phyloP scores from a whole-genome alignment of 2,888 invertebrate genomes.

The Helobdella robusta region DNA sequence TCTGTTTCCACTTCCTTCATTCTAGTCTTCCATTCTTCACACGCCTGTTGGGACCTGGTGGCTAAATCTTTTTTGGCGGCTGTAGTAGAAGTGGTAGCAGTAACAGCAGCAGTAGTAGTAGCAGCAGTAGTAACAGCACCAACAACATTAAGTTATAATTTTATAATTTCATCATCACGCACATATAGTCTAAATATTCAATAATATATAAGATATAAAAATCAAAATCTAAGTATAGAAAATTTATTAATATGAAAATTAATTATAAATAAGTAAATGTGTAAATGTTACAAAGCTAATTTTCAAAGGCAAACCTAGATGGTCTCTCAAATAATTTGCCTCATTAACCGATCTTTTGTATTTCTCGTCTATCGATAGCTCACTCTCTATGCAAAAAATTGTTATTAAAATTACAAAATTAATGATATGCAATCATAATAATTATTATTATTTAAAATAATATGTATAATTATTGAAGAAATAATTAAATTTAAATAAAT shows the following conservation, averaged over 20 bases:
- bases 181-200: too few species aligned
- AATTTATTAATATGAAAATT: too few species aligned
- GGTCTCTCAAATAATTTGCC: not conserved
- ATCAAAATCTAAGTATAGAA: too few species aligned
- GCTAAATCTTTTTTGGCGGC: conserved; percentile 8
- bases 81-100: not conserved
- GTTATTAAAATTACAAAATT: not conserved
- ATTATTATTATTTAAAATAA: too few species aligned
- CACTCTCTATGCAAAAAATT: not conserved
- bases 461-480: too few species aligned
- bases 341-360: not conserved
- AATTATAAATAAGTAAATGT: not conserved
- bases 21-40: conserved; percentile 10
- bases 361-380: not conserved
- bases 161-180: too few species aligned
- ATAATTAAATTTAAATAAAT: too few species aligned
- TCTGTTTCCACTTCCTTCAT: conserved; percentile 5
- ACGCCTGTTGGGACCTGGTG: conserved; percentile 4
- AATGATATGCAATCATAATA: not conserved
- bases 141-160: too few species aligned
- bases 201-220: too few species aligned
- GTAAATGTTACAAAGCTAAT: not conserved
- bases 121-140: too few species aligned
- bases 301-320: conserved; percentile 5
- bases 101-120: too few species aligned